Evolutionary conservation across 23 tunicate species (phyloP), one percentile per base, ranked within the genome.

Genomic region (Trididemnum miniatum): DNA sequence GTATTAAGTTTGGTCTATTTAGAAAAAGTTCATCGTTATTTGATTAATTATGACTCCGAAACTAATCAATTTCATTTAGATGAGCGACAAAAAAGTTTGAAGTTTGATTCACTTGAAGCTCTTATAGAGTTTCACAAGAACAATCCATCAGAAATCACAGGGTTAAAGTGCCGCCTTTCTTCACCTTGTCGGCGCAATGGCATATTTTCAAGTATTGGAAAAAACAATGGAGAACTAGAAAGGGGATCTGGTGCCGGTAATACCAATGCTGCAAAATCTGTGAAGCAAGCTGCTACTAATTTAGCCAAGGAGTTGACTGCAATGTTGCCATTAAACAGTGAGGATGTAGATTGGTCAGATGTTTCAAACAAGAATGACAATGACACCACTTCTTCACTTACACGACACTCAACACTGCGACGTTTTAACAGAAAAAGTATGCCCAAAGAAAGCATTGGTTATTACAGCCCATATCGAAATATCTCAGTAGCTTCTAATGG

Each of bases 381-480:
- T 0, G 44, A 59, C 29, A 38, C 32, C 5, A n/a, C 35, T 33
- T 5, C 7, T 5, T 25, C 33, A 15, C 59, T 24, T 29, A 2
- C 59, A 7, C 59, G 30, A 2, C 31, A 39, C 31, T 64, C 31
- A 20, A 77, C 73, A 12, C 31, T 67, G 31, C 59, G 64, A 28
- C 64, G 76, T 20, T 79, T 83, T 38, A 67, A 64, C 29, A 59
- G 65, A 71, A 65, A 20, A 20, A 75, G 85, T 15, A 37, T 82
- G 84, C 89, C 96, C 0, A 82, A 80, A 33, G 89, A 90, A 15
- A 66, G 80, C 9, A 74, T 81, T 64, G 89, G 89, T 1, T 90
- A 49, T 67, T 60, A 80, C 5, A 85, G 96, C 40, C 82, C 86
- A 1, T 89, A 83, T 34, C 75, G 75, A 59, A 85, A 85, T 37